Evolutionary conservation across 35 echinoderm and acorn worm genomes (phyloP), one percentile per base, ranked within the genome.

Genomic region (Antedon bifida): DNA sequence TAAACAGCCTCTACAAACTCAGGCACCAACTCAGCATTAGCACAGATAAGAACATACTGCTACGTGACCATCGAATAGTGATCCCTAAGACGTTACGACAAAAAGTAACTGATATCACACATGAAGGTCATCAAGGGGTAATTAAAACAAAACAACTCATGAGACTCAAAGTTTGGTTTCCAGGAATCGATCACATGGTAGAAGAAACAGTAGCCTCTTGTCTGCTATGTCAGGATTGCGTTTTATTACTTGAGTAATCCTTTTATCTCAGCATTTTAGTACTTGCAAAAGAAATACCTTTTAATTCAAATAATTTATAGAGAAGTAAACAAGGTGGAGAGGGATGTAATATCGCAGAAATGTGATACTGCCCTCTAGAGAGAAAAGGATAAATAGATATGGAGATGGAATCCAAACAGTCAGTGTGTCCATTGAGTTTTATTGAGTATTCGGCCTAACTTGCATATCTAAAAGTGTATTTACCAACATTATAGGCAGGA

Each of bases 151-250:
- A 96, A 75, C 55, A 73, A 31, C 74, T 91, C 17, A 30, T 96
- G 13, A 30, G 92, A 5, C 77, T 91, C 36, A 91, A 95, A 74
- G 82, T 91, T 29, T 95, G 92, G 88, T 96, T 96, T 32, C 92
- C 89, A 16, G 81, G 82, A 3, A 81, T 96, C 1, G 89, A 88
- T 75, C 38, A 75, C 3, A 56, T 76, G 30, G 85, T 86, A 31
- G 88, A 94, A 85, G 34, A 79, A 45, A 77, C 38, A 38, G 36
- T 96, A 29, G 80, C 82, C 23, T 46, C 39, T 30, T 91, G 86
- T 76, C 44, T 86, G 5, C 74, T 89, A 0, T 96, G 88, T 64
- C 88, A 96, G 73, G 87, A 75, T 14, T 90, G 91, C 88, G 85
- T 85, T 32, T 86, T 91, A 46, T 89, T 85, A 35, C 30, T 91